Base-by-base conservation (phyloP, 2,888 invertebrate species). In the Epirrita christyi region DNA sequence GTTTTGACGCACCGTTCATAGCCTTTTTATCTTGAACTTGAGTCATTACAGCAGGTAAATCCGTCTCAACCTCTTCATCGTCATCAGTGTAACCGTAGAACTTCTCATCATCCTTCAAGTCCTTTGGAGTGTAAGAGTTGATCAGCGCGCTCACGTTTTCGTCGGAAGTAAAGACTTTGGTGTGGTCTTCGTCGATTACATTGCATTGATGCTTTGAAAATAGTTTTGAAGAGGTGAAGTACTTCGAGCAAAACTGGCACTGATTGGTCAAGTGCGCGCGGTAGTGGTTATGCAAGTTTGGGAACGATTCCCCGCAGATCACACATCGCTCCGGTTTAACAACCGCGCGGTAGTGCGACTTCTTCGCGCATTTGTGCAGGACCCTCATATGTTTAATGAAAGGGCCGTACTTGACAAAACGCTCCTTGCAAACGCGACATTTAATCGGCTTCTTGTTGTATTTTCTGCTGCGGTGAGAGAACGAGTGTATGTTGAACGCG, bases 261-360 rank as follows among this genome's bases (percentile, higher is more conserved):
- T 92, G 90, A 73, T 94, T 93, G 64, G 90, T 83, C 45, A 93
- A 69, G 64, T 94, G 94, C 44, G 94, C 94, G 14, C 94, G 92
- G 61, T 93, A 93, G 61, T 94, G 93, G 70, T 94, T 93, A 76
- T 94, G 94, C 59, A 94, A 85, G 60, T 93, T 93, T 0, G 93
- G 93, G 70, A 94, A 94, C 0, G 86, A 82, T 29, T 89, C 93
- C 10, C 93, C 91, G 72, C 94, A 94, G 4, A 94, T 88, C 42
- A 93, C 93, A 72, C 94, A 94, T 36, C 88, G 90, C 63, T 93
- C 94, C 0, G 93, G 90, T 67, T 77, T 83, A 27, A 91, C 86
- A 0, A 72, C 64, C 1, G 90, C 83, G 13, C 91, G 73, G 64
- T 92, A 91, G 65, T 92, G 90, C 62, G 92, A 63, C 63, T 89